Conservation (phyloP, 2,888 invertebrate genomes). For the Temnothorax unifasciatus region DNA sequence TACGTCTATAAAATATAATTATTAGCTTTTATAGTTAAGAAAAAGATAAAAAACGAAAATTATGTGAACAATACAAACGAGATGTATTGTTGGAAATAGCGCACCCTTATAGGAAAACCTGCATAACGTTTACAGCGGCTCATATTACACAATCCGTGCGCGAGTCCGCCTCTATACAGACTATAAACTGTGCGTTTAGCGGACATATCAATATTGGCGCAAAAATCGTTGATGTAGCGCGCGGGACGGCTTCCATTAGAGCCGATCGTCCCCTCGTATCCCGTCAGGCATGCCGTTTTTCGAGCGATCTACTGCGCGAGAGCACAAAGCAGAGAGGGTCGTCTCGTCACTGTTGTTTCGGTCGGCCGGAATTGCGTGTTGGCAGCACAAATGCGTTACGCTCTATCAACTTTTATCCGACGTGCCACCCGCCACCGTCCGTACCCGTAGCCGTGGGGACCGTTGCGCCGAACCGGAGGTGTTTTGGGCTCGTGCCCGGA, state of each 20-base stretch:
- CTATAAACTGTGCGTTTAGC: conserved; percentile 48
- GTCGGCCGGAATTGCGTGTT: conserved; percentile 65
- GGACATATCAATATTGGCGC: conserved; percentile 50
- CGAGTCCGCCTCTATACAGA: not conserved
- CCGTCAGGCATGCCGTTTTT: conserved; percentile 53
- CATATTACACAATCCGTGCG: conserved; percentile 6
- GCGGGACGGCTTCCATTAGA: conserved; percentile 48
- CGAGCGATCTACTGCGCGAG: conserved; percentile 54
- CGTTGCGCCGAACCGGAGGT: conserved; percentile 57
- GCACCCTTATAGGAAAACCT: not conserved
- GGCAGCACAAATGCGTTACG: conserved; percentile 59
- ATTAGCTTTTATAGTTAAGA: not conserved
- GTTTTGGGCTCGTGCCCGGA: conserved; percentile 62
- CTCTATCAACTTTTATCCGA: conserved; percentile 56
- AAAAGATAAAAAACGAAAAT: not conserved
- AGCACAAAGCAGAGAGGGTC: conserved; percentile 46
- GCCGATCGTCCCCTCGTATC: conserved; percentile 52
- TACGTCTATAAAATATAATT: not conserved
- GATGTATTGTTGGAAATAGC: not conserved
- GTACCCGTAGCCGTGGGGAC: conserved; percentile 40
- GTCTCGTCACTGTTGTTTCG: conserved; percentile 64
- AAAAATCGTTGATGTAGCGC: conserved; percentile 58
- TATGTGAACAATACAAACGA: not conserved
- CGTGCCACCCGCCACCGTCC: conserved; percentile 26
- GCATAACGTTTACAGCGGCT: not conserved